phyloP scores from a whole-genome alignment of 64 coral and sea anemone genomes.

The Stichodactyla helianthus region DNA sequence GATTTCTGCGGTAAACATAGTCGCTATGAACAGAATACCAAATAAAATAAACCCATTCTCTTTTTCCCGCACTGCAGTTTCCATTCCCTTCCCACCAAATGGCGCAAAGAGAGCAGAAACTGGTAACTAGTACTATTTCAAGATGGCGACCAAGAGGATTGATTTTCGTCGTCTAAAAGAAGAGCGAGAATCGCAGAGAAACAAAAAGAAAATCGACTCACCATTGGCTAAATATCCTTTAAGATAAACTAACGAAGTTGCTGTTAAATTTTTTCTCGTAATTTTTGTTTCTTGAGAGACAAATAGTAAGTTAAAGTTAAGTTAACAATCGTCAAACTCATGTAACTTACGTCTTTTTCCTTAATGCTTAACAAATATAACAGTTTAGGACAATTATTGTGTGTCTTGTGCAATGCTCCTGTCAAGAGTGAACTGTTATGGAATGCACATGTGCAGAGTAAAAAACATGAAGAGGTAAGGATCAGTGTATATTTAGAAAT shows the following conservation, averaged over 20 bases:
- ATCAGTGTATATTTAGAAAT: not conserved
- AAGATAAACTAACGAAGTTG: not conserved
- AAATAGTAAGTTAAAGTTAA: no score
- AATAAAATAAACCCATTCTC: no score
- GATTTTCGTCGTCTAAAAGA: conserved; percentile 70
- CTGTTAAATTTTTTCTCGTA: not conserved
- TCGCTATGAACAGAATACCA: no score
- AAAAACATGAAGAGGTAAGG: conserved; percentile 94
- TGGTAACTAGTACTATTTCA: conserved; percentile 25
- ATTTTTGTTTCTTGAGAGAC: not conserved
- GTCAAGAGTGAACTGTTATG: conserved; percentile 84
- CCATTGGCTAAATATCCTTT: conserved; percentile 93
- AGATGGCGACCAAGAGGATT: conserved; percentile 74
- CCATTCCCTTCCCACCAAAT: not conserved
- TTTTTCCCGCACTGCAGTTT: not conserved
- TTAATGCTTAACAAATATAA: conserved; percentile 51
- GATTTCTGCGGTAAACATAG: no score
- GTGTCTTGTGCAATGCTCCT: conserved; percentile 84
- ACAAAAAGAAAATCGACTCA: conserved; percentile 72
- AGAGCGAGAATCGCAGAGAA: conserved; percentile 53
- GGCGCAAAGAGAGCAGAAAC: not conserved
- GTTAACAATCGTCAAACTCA: no score
- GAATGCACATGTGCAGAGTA: conserved; percentile 85
- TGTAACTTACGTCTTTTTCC: not conserved
- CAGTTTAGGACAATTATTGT: conserved; percentile 78